phyloP scores from a whole-genome alignment of 1,140 invertebrate species.

The Ctenoplectra terminalis region DNA sequence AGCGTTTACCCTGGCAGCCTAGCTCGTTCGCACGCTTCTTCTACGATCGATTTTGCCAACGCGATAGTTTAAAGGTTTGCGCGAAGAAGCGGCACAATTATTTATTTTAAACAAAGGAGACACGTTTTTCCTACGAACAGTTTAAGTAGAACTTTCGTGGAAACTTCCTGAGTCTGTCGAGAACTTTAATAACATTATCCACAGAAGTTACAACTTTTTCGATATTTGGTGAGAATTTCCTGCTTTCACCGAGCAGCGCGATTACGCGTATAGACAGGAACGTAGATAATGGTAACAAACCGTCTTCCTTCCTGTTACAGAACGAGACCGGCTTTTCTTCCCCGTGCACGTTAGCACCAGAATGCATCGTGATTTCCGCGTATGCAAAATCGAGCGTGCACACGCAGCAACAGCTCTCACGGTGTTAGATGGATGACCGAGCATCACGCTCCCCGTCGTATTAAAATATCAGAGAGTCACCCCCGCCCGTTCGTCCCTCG shows the following conservation, averaged over 20 bases:
- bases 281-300: constrained; percentile 78
- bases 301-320: constrained; percentile 77
- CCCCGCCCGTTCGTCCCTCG: constrained; percentile 25
- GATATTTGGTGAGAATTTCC: constrained; percentile 26
- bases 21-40: constrained; percentile 8
- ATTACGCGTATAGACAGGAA: constrained; percentile 44
- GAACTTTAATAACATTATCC: background rate
- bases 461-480: constrained; percentile 75
- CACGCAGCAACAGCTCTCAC: constrained; percentile 66
- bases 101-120: too few species aligned
- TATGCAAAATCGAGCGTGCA: constrained; percentile 77
- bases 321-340: constrained; percentile 54
- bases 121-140: too few species aligned
- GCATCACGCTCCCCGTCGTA: constrained; percentile 76
- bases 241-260: background rate
- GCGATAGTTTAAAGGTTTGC: constrained; percentile 1
- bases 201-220: too few species aligned
- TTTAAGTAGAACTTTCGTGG: too few species aligned
- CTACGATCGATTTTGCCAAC: background rate
- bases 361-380: constrained; percentile 75
- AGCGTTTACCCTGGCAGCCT: background rate
- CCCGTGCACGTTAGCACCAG: constrained; percentile 17
- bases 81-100: background rate
- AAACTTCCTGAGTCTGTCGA: background rate
- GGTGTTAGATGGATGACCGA: constrained; percentile 74